Evolutionary conservation across 2,888 invertebrate genomes (phyloP).

Genomic region (Cataglyphis livida): DNA sequence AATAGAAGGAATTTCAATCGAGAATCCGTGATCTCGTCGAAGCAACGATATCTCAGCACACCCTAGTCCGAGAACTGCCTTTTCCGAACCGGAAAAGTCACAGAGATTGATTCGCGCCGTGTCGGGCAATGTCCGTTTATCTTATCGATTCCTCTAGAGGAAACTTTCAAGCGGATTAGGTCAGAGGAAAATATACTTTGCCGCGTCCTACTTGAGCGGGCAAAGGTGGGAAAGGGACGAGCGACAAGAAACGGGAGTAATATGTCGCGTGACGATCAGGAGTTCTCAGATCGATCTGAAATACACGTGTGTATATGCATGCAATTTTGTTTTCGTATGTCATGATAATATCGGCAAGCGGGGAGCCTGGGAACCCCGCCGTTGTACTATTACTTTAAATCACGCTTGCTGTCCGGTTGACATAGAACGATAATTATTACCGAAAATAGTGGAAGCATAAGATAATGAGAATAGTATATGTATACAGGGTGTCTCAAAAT

Average conservation of each 20-base stretch:
- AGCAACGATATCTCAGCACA: conserved; percentile 54
- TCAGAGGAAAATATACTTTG: neutral
- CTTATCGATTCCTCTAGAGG: neutral
- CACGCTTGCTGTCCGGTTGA: neutral
- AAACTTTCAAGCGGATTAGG: conserved; percentile 2
- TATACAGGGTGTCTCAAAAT: neutral
- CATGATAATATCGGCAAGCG: conserved; percentile 59
- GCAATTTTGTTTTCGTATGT: conserved; percentile 57
- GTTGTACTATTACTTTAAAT: conserved; percentile 15
- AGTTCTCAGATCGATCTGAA: conserved; percentile 38
- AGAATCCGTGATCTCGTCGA: conserved; percentile 58
- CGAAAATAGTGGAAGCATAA: neutral
- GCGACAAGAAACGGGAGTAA: conserved; percentile 23
- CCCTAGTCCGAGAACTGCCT: neutral
- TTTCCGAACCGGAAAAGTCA: conserved; percentile 27
- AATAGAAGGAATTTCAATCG: conserved; percentile 64
- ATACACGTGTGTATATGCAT: conserved; percentile 21
- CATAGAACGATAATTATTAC: neutral
- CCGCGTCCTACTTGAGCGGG: neutral
- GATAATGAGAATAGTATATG: neutral
- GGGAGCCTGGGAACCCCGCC: conserved; percentile 20
- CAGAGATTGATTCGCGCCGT: conserved; percentile 18
- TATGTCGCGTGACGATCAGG: conserved; percentile 56
- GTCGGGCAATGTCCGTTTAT: neutral
- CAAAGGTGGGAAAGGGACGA: neutral